A percentile compares a stretch with the other conserved stretches of the same genome.
These are phyloP conservation scores for Eupithecia vulgata DNA, from an alignment of 2,888 invertebrate species.

Conservation along the genomic window DNA sequence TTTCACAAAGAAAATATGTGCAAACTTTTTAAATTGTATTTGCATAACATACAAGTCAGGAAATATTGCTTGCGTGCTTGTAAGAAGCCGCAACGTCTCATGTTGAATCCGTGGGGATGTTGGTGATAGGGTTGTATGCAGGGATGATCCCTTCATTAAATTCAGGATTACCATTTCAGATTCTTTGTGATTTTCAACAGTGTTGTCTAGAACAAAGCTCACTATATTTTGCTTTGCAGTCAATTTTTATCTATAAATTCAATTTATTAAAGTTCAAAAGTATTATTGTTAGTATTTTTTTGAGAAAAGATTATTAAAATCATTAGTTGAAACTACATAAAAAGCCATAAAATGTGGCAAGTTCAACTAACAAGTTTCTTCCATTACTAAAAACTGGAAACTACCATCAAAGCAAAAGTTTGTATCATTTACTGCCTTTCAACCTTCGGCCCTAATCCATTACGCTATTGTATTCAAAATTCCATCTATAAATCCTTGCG, in stretches of 20 bases:
- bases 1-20: conserved; percentile 74
- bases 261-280: background rate
- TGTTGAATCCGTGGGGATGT: conserved; percentile 56
- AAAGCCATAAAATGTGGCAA: conserved; percentile 13
- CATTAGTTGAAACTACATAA: background rate
- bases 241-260: background rate
- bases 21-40: conserved; percentile 82
- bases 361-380: conserved; percentile 29
- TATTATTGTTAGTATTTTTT: background rate
- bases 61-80: conserved; percentile 76
- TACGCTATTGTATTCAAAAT: conserved; percentile 53
- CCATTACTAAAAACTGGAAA: conserved; percentile 33
- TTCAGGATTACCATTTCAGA: conserved; percentile 12
- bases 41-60: conserved; percentile 77
- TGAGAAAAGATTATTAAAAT: background rate
- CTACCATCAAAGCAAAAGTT: conserved; percentile 37
- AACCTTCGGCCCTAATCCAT: conserved; percentile 48
- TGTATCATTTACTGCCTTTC: conserved; percentile 39
- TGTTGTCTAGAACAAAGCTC: background rate
- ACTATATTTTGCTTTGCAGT: background rate
- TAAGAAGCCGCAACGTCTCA: conserved; percentile 64
- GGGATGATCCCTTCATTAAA: conserved; percentile 22
- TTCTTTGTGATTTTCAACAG: background rate
- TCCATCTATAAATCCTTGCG: conserved; percentile 50
- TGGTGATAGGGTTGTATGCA: conserved; percentile 49